A percentile compares a stretch with the other conserved stretches of the same genome.
phyloP scores from a whole-genome alignment of 2,888 invertebrate genomes.

The Pristionchus fissidentatus region DNA sequence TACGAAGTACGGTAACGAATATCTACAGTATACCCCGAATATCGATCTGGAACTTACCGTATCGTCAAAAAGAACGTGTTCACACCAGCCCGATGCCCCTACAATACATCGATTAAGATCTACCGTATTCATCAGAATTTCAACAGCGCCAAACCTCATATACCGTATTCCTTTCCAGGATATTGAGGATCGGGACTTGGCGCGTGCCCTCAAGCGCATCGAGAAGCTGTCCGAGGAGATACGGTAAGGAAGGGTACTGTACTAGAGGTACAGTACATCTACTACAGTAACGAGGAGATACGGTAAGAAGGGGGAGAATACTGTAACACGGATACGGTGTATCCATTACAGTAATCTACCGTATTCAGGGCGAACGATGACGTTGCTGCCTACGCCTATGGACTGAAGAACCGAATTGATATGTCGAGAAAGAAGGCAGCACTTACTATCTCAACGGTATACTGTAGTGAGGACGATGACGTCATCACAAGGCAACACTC shows the following conservation, averaged over 20 bases:
- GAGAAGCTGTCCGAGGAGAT: background rate
- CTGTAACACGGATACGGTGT: background rate
- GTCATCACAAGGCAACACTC: too few relatives aligned
- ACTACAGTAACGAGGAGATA: too few relatives aligned
- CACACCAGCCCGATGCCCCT: too few relatives aligned
- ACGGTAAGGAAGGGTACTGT: too few relatives aligned
- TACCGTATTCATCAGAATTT: too few relatives aligned
- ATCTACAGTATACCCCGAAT: background rate
- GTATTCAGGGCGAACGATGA: conserved; percentile 18
- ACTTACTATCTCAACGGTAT: background rate
- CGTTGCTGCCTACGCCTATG: background rate
- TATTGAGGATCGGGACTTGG: conserved; percentile 29
- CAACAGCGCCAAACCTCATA: background rate
- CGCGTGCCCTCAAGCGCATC: conserved; percentile 14
- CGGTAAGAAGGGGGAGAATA: background rate
- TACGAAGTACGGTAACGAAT: background rate
- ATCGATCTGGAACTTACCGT: too few relatives aligned
- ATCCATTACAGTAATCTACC: background rate
- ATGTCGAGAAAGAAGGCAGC: background rate
- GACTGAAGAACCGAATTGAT: background rate
- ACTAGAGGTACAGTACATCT: too few relatives aligned
- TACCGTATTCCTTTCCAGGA: background rate
- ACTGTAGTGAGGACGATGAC: background rate
- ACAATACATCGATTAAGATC: too few relatives aligned
- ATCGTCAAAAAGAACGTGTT: too few relatives aligned